Conservation (phyloP, 35 echinoderm and acorn worm genomes). For the Ptychodera flava region DNA sequence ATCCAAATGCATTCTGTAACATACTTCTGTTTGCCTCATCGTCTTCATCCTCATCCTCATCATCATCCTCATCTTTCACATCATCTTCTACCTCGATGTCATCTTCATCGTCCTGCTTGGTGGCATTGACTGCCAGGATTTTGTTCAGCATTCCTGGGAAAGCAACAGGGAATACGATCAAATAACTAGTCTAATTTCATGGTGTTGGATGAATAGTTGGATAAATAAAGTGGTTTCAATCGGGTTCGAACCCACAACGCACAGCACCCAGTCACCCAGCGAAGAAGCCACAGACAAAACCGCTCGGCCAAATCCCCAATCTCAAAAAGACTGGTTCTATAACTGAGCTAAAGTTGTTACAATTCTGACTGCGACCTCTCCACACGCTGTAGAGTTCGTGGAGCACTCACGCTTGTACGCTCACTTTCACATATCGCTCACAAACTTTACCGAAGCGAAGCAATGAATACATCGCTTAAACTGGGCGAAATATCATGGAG, state of each 20-base stretch:
- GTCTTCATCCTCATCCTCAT: constrained; percentile 46
- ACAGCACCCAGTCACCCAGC: no score
- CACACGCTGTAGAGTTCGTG: no score
- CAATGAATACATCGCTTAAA: no score
- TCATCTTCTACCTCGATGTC: constrained; percentile 1
- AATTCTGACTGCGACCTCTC: no score
- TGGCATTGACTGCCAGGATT: background rate
- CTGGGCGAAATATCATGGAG: background rate
- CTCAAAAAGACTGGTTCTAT: no score
- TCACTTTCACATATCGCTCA: no score
- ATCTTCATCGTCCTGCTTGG: constrained; percentile 12
- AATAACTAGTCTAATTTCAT: constrained; percentile 6
- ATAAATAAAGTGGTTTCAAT: background rate
- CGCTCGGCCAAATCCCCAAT: no score
- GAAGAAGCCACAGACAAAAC: no score
- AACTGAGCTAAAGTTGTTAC: no score
- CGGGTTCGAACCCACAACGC: no score
- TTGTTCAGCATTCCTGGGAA: constrained; percentile 4
- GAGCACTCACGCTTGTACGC: no score
- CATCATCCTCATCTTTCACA: background rate
- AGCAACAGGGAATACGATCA: background rate
- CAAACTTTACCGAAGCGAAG: no score
- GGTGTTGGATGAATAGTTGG: constrained; percentile 7
- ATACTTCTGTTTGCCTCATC: constrained; percentile 57
- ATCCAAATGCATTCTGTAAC: constrained; percentile 75